Evolutionary conservation across 2,888 invertebrate species (phyloP), one percentile per base, ranked within the genome.

Genomic region (Papilio elwesi): DNA sequence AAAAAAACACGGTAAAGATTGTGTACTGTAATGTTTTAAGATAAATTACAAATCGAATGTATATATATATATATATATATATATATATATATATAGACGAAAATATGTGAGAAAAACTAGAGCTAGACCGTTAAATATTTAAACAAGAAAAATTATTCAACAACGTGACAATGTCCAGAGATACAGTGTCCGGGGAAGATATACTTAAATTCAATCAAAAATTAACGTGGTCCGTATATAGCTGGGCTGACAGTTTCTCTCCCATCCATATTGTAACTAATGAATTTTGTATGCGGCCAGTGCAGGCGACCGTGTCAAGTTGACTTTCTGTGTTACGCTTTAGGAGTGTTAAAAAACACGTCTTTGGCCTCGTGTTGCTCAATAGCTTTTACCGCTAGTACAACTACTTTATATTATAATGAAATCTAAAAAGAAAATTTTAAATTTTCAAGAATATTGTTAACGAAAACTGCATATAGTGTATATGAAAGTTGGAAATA

Each of bases 191-290:
- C 55, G 52, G 7, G 65, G 9, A 43, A 71, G 57, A 49, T 57
- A 65, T 71, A 65, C 65, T 65, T 71, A 15, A 71, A 71, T 65
- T 48, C 43, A 36, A 65, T 71, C 36, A 65, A 71, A 57, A 66
- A 65, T 65, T 57, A 57, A 65, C 65, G 9, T n/a, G 38, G 8
- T 16, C 57, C 36, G 52, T 71, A 57, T 51, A 55, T 49, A 68
- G 38, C 38, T n/a, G 65, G 55, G 6, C 65, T 26, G 49, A 48
- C 48, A 57, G 47, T 38, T 63, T 47, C 69, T 49, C 15, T 48
- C n/a, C 53, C 55, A 53, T 53, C 53, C 64, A 70, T 55, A 63
- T 70, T 55, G 49, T 49, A 49, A 3, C 13, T 57, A 57, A 71
- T 71, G 57, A 68, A 72, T 72, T 63, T 71, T 63, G 49, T 38